Conservation (phyloP, 2,888 invertebrate genomes). For the Globia sparganii region DNA sequence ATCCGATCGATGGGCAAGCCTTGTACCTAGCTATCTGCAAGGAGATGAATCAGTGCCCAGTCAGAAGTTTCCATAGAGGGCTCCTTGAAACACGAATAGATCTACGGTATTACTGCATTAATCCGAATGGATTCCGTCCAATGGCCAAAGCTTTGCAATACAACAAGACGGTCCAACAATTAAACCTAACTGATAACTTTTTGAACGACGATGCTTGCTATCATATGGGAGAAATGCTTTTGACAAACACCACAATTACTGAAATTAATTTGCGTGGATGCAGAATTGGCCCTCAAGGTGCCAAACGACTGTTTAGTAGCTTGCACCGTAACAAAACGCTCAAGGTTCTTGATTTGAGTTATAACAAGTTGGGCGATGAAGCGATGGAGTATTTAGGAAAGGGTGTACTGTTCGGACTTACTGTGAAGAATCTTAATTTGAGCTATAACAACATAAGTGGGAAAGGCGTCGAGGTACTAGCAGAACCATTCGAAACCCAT, state of each 20-base stretch:
- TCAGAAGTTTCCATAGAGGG: constrained; percentile 74
- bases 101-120: constrained; percentile 80
- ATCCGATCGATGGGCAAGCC: constrained; percentile 81
- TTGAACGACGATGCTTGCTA: constrained; percentile 79
- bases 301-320: constrained; percentile 67
- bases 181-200: constrained; percentile 81
- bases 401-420: constrained; percentile 71
- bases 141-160: constrained; percentile 78
- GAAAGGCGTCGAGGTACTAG: constrained; percentile 70
- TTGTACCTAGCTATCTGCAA: constrained; percentile 79
- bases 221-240: constrained; percentile 81
- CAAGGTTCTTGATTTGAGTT: constrained; percentile 73
- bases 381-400: constrained; percentile 73
- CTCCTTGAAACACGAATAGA: constrained; percentile 76
- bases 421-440: constrained; percentile 74
- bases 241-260: constrained; percentile 71
- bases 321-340: constrained; percentile 73
- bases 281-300: constrained; percentile 77
- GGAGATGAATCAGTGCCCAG: constrained; percentile 78
- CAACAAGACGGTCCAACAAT: constrained; percentile 75
- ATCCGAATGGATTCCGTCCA: constrained; percentile 77
- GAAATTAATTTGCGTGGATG: constrained; percentile 82
- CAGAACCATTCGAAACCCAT: constrained; percentile 75
- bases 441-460: constrained; percentile 78
- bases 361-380: constrained; percentile 76